These are phyloP conservation scores for Tachysurus vachellii DNA, from an alignment of 2,113 vertebrate genomes.

Conservation along the genomic window DNA sequence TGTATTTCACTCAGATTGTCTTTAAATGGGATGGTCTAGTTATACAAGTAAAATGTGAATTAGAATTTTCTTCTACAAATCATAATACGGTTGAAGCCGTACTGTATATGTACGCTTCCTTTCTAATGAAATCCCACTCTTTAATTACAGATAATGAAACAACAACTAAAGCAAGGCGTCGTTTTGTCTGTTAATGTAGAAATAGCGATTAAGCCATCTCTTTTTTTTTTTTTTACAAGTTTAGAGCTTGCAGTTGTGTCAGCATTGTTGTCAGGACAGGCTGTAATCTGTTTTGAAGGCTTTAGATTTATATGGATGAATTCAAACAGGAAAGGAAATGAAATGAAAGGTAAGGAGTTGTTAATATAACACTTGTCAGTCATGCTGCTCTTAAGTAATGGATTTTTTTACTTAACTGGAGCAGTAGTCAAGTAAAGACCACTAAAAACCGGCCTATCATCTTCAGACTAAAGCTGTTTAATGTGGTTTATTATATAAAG, in stretches of 20 bases:
- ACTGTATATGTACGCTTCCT: neutral
- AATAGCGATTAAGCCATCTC: neutral
- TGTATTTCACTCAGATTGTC: constrained; percentile 36
- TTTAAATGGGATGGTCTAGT: constrained; percentile 23
- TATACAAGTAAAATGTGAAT: constrained; percentile 37
- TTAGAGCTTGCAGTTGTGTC: neutral
- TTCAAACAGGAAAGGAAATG: neutral
- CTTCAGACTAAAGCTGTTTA: neutral
- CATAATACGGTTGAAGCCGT: neutral
- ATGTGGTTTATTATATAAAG: neutral
- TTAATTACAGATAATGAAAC: constrained; percentile 18
- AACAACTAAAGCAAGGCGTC: neutral
- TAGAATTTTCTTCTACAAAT: neutral
- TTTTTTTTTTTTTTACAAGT: neutral
- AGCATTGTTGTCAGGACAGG: neutral
- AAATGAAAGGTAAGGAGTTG: neutral
- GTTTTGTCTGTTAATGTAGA: neutral
- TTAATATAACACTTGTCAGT: neutral
- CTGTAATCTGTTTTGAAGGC: neutral
- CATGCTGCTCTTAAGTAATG: neutral
- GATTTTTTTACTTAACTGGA: neutral
- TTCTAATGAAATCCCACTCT: neutral
- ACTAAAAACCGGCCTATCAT: neutral
- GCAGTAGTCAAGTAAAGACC: neutral
- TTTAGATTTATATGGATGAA: neutral